phyloP scores from a whole-genome alignment of 2,888 invertebrate species.

The Tanypteryx hageni region DNA sequence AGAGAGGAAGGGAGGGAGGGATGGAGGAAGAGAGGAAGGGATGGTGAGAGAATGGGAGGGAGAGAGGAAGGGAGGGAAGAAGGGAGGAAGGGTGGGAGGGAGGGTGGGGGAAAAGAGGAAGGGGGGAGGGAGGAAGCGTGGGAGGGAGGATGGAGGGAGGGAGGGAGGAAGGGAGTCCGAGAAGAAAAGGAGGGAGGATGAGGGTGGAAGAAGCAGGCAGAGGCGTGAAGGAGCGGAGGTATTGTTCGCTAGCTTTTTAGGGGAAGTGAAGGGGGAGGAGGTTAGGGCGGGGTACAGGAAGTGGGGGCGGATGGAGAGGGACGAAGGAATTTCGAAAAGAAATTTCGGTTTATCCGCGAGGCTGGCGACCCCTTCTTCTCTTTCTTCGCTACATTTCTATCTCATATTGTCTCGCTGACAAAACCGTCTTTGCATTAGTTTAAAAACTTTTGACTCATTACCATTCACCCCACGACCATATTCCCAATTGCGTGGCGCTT shows the following conservation, averaged over 20 bases:
- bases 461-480: too few relatives aligned
- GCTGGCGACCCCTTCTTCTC: too few relatives aligned
- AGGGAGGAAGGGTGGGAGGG: not conserved
- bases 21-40: not conserved
- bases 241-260: not conserved
- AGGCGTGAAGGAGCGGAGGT: not conserved
- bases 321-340: not conserved
- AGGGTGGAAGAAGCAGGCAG: not conserved
- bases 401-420: too few relatives aligned
- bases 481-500: too few relatives aligned
- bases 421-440: too few relatives aligned
- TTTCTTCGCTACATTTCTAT: too few relatives aligned
- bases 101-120: not conserved
- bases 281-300: not conserved
- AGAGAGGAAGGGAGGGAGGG: not conserved
- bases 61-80: not conserved
- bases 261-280: not conserved
- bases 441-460: too few relatives aligned
- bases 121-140: not conserved
- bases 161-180: too few relatives aligned
- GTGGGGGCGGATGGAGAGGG: not conserved
- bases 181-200: not conserved
- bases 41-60: not conserved
- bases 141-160: not conserved
- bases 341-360: not conserved